These are phyloP conservation scores for Caranx ignobilis DNA, from an alignment of 2,113 vertebrate species.

Conservation along the genomic window DNA sequence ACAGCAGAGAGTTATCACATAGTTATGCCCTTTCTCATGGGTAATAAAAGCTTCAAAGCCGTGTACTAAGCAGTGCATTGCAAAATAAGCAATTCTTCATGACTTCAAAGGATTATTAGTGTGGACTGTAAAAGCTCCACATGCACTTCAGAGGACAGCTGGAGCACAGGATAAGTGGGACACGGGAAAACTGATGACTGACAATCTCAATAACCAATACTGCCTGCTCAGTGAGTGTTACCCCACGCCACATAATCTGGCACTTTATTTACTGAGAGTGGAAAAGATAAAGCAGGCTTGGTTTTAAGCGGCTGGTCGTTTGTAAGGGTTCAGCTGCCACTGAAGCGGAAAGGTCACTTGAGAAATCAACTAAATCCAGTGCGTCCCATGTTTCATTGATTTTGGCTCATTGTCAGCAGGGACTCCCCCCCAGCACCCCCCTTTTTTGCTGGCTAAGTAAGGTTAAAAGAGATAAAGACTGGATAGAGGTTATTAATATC, in stretches of 20 bases:
- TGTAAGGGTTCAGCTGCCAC: slow-evolving; percentile 33
- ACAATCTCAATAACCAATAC: slow-evolving; percentile 27
- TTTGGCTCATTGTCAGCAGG: slow-evolving; percentile 52
- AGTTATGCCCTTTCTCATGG: slow-evolving; percentile 22
- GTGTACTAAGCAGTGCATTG: not conserved
- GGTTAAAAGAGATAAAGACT: slow-evolving; percentile 46
- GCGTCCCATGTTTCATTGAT: slow-evolving; percentile 57
- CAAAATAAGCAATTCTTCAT: not conserved
- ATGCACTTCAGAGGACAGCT: slow-evolving; percentile 3
- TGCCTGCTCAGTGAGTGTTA: not conserved
- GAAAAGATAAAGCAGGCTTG: not conserved
- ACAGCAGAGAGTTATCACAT: slow-evolving; percentile 18
- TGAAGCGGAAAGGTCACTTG: slow-evolving; percentile 62
- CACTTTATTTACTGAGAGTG: slow-evolving; percentile 29
- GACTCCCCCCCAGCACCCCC: not conserved
- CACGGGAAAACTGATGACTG: slow-evolving; percentile 3
- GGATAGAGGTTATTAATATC: slow-evolving; percentile 25
- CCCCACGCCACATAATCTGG: not conserved
- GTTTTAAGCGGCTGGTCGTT: not conserved
- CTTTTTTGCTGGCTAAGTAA: slow-evolving; percentile 24
- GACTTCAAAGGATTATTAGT: not conserved
- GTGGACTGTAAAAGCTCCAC: not conserved
- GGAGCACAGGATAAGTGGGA: not conserved
- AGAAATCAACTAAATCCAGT: slow-evolving; percentile 67
- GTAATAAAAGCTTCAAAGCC: slow-evolving; percentile 31